These are phyloP conservation scores for Basileuterus tristriatus DNA, from an alignment of 2,797 vertebrate genomes.

Conservation along the genomic window DNA sequence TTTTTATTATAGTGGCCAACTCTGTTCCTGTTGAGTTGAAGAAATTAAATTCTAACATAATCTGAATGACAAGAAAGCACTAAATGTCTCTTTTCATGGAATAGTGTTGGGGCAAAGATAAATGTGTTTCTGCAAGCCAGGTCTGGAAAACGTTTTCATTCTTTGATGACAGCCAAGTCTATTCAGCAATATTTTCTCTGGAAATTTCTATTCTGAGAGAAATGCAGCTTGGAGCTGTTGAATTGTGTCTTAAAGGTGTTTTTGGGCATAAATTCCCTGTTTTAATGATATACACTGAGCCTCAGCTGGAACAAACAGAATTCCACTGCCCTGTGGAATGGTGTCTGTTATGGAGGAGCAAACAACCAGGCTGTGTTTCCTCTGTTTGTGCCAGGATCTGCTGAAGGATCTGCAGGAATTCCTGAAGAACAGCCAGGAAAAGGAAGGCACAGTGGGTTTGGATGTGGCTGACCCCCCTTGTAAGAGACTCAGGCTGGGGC, in stretches of 20 bases:
- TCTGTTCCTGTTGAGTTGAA: not conserved
- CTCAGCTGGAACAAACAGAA: not conserved
- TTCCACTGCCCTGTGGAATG: not conserved
- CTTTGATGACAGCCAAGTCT: not conserved
- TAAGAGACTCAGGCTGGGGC: slow-evolving; percentile 82
- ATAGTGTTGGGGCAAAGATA: not conserved
- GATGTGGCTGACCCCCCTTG: slow-evolving; percentile 76
- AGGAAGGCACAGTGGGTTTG: slow-evolving; percentile 17
- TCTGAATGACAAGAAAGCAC: not conserved
- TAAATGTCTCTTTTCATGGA: not conserved
- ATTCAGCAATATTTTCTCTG: not conserved
- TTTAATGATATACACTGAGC: not conserved
- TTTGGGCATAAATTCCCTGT: not conserved
- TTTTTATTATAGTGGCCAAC: not conserved
- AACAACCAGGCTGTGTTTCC: not conserved
- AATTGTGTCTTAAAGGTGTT: not conserved
- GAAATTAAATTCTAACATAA: not conserved
- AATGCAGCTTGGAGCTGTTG: not conserved
- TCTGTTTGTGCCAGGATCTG: slow-evolving; percentile 79
- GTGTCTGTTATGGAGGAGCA: not conserved
- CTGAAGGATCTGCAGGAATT: slow-evolving; percentile 80
- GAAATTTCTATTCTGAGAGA: not conserved
- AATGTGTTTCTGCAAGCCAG: not conserved
- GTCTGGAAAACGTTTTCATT: not conserved
- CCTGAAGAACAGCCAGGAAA: slow-evolving; percentile 33